These are phyloP conservation scores for Syngnathoides biaculeatus DNA, from an alignment of 2,113 vertebrate genomes.

Conservation along the genomic window DNA sequence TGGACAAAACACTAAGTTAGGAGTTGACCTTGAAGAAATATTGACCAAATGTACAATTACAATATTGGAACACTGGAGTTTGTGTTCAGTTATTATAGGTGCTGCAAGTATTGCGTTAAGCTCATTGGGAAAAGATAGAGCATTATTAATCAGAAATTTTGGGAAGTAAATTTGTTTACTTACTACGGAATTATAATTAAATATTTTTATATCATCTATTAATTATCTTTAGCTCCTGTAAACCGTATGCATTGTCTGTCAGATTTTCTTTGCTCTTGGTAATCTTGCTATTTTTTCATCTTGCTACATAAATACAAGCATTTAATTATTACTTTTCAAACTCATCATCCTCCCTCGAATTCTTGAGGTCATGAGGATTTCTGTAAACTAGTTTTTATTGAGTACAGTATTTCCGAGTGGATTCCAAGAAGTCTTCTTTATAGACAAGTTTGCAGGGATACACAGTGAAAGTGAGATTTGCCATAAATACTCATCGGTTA, in stretches of 20 bases:
- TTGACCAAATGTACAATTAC: constrained; percentile 5
- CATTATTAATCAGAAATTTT: background rate
- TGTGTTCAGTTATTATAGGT: constrained; percentile 5
- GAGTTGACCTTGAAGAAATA: constrained; percentile 28
- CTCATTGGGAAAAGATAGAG: constrained; percentile 13
- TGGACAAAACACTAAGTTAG: constrained; percentile 6
- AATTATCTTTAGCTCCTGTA: no score
- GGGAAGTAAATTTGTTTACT: background rate
- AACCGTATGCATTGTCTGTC: no score
- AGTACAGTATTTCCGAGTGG: background rate
- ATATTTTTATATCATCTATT: background rate
- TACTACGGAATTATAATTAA: background rate
- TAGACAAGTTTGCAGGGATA: background rate
- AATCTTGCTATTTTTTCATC: no score
- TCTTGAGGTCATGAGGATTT: background rate
- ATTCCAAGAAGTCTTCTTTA: background rate
- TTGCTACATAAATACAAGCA: no score
- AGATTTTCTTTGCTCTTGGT: no score
- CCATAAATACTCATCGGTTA: no score
- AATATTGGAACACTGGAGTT: background rate
- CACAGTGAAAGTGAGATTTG: background rate
- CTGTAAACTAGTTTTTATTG: background rate
- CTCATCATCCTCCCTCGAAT: no score
- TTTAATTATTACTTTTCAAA: no score
- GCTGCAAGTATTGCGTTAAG: constrained; percentile 1